Evolutionary conservation across 2,113 vertebrate species (phyloP), one percentile per base, ranked within the genome.

Genomic region (Choloepus hoffmanni): DNA sequence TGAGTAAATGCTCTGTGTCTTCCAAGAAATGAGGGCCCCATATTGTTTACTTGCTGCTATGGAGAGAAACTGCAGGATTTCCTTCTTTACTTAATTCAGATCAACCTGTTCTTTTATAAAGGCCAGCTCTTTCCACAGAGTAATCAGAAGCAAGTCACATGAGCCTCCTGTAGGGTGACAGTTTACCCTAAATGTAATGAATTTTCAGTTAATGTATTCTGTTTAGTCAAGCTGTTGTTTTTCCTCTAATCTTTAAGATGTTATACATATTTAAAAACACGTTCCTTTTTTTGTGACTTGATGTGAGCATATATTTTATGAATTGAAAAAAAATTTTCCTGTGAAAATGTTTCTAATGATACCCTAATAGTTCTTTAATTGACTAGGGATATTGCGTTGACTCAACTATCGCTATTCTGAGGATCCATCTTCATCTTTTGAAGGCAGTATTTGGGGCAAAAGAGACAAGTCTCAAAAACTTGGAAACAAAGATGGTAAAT

Each of bases 161-260:
- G 28, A 62, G 62, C 50, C 50, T 87, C 43, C 63, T 58, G 26
- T 14, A 36, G 70, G 24, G 30, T 48, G 36, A 83, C 76, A 36
- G 26, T 68, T 95, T 68, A 68, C 48, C n/a, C 55, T 43, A 90
- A 87, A 82, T 7, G 30, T 65, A 95, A 40, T 93, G 70, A 53
- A 68, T 73, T 91, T 74, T 88, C 82, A 92, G 76, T 90, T 63
- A 83, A 79, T 74, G 30, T 23, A 85, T 85, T 79, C 23, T 92
- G 78, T 89, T 89, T 79, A 95, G 55, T 63, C 48, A 93, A 89
- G 14, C 30, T 77, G 33, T 76, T 81, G 3, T 72, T 92, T 95
- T 74, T 43, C 73, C 45, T 60, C 45, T 72, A 84, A 63, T 40
- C 53, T 88, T 88, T 83, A 55, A 92, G 60, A 72, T 67, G n/a